Evolutionary conservation across 2,888 invertebrate genomes (phyloP).

Genomic region (Rhaphigaster nebulosa): DNA sequence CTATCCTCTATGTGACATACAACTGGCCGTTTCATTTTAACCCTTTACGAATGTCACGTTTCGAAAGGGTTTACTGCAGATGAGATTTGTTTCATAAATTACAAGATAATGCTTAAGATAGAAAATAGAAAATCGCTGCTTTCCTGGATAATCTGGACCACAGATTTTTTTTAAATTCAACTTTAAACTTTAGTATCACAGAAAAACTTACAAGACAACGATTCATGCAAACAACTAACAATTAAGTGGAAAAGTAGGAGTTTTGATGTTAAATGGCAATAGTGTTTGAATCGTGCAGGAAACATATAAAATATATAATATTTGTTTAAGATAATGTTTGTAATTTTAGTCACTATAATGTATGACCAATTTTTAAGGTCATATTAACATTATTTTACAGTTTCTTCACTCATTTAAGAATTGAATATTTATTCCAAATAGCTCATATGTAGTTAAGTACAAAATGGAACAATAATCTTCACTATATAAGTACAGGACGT

Average conservation of each 20-base stretch:
- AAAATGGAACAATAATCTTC: background rate
- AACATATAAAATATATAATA: background rate
- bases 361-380: background rate
- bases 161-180: background rate
- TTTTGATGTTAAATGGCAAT: background rate
- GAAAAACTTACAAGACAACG: background rate
- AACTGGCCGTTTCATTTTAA: background rate
- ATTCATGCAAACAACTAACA: slow-evolving; percentile 17
- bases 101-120: background rate
- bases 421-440: background rate
- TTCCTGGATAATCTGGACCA: background rate
- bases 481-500: background rate
- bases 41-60: background rate
- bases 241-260: background rate
- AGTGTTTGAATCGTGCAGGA: slow-evolving; percentile 15
- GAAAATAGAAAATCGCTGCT: background rate
- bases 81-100: background rate
- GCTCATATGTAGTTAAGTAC: background rate
- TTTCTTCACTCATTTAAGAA: background rate
- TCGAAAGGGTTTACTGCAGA: background rate
- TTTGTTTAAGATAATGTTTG: background rate
- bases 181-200: background rate
- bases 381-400: background rate
- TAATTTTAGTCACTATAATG: background rate
- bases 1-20: background rate